Evolutionary conservation across 2,888 invertebrate genomes (phyloP), one percentile per base, ranked within the genome.

Genomic region (Bibio marci): DNA sequence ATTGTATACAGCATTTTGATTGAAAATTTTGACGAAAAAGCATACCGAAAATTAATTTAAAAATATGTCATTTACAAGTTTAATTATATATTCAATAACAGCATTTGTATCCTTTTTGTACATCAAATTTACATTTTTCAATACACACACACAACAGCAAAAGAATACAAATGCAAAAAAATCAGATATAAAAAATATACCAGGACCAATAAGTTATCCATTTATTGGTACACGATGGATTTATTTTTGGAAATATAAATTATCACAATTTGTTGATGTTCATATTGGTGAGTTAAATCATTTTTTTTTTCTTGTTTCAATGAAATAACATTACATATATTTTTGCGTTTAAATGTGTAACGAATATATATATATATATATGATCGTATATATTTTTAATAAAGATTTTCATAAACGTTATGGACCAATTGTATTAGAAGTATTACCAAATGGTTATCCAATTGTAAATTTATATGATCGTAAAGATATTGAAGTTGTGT

Each of bases 171-270:
- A n/a, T 26, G 7, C 13, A 22, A 13, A 22, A 5, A 26, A 37
- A 8, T 25, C 12, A 3, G 19, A 31, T 27, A 19, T 62, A 22
- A 59, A 57, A 56, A 52, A 58, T 36, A 71, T 87, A 31, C 87
- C 87, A 0, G 87, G 87, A 2, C 86, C 86, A 0, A 60, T 68
- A 8, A 56, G 73, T 0, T 50, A 86, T 31, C 86, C 87, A 0
- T 59, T 82, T 28, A 51, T 86, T 22, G 87, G 87, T 5, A 85
- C 86, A 4, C 67, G 77, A 39, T 87, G 86, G 86, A 70, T 82
- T 38, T 85, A 77, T 56, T 70, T 76, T 49, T 69, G 66, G 48
- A 67, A 70, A 42, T 83, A 82, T 51, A 69, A 67, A 50, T 69
- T 83, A 63, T 22, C 22, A 22, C 4, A 22, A 22, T 4, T 22